Conservation (phyloP, 2,113 vertebrate genomes). For the Rhinogobius similis region DNA sequence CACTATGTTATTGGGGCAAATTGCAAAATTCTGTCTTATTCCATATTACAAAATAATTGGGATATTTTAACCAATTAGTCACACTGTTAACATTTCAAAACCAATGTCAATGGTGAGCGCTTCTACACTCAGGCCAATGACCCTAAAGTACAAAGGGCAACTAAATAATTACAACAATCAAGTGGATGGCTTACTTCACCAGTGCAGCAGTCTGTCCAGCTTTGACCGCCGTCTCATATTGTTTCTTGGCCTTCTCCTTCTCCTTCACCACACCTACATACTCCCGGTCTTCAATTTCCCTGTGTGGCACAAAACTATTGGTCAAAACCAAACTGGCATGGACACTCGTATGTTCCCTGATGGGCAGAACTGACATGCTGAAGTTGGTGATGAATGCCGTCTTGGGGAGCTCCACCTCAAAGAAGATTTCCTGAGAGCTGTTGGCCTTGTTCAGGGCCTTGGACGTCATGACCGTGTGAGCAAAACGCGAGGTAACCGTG, state of each 20-base stretch:
- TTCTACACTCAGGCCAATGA: neutral
- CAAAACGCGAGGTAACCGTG: constrained; percentile 87
- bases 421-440: constrained; percentile 83
- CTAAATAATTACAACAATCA: neutral
- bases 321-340: neutral
- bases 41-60: too few species aligned
- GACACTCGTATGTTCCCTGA: neutral
- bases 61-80: too few species aligned
- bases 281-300: constrained; percentile 83
- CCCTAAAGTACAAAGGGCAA: neutral
- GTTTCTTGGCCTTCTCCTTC: constrained; percentile 86
- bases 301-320: constrained; percentile 44
- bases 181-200: constrained; percentile 79
- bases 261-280: constrained; percentile 89
- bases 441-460: constrained; percentile 84
- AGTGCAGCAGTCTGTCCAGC: constrained; percentile 88
- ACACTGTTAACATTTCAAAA: too few species aligned
- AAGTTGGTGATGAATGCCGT: constrained; percentile 96
- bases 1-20: too few species aligned
- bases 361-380: constrained; percentile 84
- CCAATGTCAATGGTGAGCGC: too few species aligned
- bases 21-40: too few species aligned
- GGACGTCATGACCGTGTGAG: constrained; percentile 90
- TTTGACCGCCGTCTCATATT: constrained; percentile 88
- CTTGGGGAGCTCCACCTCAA: constrained; percentile 91